Conservation (phyloP, 2,888 invertebrate species). For the Patella ulyssiponensis region DNA sequence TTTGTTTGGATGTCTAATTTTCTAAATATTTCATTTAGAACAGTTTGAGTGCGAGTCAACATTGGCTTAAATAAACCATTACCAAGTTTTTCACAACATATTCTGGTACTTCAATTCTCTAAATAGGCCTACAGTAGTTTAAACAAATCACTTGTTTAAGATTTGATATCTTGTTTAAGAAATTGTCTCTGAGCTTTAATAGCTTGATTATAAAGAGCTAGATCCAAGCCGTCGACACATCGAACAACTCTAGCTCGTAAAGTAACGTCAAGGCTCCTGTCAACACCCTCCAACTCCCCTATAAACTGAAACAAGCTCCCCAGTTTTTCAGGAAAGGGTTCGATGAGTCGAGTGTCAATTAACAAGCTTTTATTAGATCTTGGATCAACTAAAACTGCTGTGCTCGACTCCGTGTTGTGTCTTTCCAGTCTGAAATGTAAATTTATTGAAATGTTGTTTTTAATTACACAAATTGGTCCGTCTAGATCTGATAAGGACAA, state of each 20-base stretch:
- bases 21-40: too few relatives aligned
- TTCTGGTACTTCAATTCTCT: too few relatives aligned
- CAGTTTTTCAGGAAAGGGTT: constrained; percentile 50
- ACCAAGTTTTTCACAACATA: too few relatives aligned
- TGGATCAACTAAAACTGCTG: constrained; percentile 46
- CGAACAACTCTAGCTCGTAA: constrained; percentile 52
- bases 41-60: too few relatives aligned
- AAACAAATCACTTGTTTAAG: too few relatives aligned
- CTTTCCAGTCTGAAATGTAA: constrained; percentile 42
- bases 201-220: constrained; percentile 49
- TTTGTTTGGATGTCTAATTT: too few relatives aligned
- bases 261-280: constrained; percentile 10
- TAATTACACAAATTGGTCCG: too few relatives aligned
- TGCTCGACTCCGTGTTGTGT: constrained; percentile 44
- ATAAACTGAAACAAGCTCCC: constrained; percentile 54
- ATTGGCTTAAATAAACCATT: too few relatives aligned
- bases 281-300: constrained; percentile 46
- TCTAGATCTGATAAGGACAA: too few relatives aligned
- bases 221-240: constrained; percentile 56
- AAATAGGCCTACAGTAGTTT: too few relatives aligned
- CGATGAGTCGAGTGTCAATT: constrained; percentile 51
- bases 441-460: constrained; percentile 6
- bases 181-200: constrained; percentile 48
- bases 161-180: constrained; percentile 20
- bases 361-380: constrained; percentile 34